Evolutionary conservation across 2,888 invertebrate genomes (phyloP).

Genomic region (Noctua janthe): DNA sequence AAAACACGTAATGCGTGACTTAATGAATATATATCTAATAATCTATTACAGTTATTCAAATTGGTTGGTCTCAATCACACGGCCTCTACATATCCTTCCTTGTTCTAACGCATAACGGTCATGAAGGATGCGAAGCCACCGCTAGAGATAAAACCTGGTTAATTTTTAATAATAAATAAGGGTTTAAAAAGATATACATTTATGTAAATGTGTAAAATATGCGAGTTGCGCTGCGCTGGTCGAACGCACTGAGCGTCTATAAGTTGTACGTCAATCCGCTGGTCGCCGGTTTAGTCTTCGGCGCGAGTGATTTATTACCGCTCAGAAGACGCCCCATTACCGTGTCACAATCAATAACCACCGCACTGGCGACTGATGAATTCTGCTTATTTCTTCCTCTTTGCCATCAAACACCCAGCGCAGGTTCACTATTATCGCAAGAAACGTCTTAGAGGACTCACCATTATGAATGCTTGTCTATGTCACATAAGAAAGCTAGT

Average conservation of each 20-base stretch:
- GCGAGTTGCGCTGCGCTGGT: constrained; percentile 23
- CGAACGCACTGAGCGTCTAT: constrained; percentile 23
- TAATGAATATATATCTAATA: background rate
- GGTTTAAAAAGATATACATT: constrained; percentile 9
- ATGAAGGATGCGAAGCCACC: constrained; percentile 24
- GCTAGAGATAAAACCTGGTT: constrained; percentile 12
- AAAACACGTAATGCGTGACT: constrained; percentile 6
- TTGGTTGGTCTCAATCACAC: constrained; percentile 46
- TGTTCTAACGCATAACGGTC: constrained; percentile 26
- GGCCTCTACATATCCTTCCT: constrained; percentile 40
- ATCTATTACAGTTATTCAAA: constrained; percentile 41
- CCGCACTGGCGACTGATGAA: constrained; percentile 77
- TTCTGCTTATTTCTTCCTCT: constrained; percentile 75
- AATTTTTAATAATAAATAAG: constrained; percentile 6
- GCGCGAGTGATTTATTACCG: constrained; percentile 80
- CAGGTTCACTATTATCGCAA: constrained; percentile 53
- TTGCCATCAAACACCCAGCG: constrained; percentile 58
- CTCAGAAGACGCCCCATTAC: constrained; percentile 81
- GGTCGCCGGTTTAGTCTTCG: constrained; percentile 62
- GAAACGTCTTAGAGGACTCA: constrained; percentile 41
- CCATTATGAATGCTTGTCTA: constrained; percentile 55
- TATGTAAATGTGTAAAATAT: constrained; percentile 28
- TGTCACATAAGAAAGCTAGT: constrained; percentile 66
- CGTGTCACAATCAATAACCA: constrained; percentile 86
- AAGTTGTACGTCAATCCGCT: constrained; percentile 49